Evolutionary conservation across 1,140 invertebrate species (phyloP).

Genomic region (Drosophila pectinifera): DNA sequence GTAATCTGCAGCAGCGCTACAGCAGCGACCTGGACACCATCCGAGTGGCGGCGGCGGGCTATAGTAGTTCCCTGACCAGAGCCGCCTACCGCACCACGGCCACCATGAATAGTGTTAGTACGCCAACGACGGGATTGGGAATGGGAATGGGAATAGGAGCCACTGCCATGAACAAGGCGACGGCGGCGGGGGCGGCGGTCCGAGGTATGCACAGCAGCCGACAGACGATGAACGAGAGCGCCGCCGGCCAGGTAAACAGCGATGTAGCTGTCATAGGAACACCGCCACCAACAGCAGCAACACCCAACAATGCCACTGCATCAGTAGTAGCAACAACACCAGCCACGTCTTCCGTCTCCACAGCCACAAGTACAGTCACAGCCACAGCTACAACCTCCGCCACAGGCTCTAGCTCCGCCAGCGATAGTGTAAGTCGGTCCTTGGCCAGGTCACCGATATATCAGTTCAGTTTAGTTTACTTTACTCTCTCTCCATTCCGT

Average conservation of each 20-base stretch:
- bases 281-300: not conserved
- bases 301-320: slow-evolving; percentile 12
- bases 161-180: slow-evolving; percentile 24
- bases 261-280: slow-evolving; percentile 2
- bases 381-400: slow-evolving; percentile 14
- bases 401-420: slow-evolving; percentile 44
- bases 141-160: not conserved
- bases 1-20: slow-evolving; percentile 76
- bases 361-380: slow-evolving; percentile 27
- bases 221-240: not conserved
- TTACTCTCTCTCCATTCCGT: slow-evolving; percentile 15
- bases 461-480: slow-evolving; percentile 37
- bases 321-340: slow-evolving; percentile 7
- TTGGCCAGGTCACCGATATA: slow-evolving; percentile 25
- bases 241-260: slow-evolving; percentile 33
- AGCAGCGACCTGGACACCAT: slow-evolving; percentile 68
- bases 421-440: slow-evolving; percentile 74
- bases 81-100: slow-evolving; percentile 59
- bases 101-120: slow-evolving; percentile 18
- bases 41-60: slow-evolving; percentile 55
- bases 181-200: slow-evolving; percentile 1
- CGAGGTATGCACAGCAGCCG: slow-evolving; percentile 13
- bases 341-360: slow-evolving; percentile 44
- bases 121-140: not conserved
- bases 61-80: slow-evolving; percentile 74